Conservation (phyloP, 2,888 invertebrate species). For the Nemotelus nigrinus region DNA sequence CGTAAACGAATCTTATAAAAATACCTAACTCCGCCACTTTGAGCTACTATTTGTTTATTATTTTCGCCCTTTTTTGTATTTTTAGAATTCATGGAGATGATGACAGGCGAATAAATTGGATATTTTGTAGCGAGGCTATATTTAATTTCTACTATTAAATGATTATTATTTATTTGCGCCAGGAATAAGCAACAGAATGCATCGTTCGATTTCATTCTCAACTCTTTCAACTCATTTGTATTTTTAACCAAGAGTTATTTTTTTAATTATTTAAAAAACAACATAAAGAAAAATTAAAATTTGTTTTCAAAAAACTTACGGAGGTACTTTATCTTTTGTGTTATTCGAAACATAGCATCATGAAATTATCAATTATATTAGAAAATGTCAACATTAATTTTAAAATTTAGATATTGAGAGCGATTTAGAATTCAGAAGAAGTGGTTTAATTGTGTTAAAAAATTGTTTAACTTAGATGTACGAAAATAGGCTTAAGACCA, state of each 20-base stretch:
- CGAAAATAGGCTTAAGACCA: no score
- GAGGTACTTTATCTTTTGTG: background rate
- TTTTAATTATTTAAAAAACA: slow-evolving; percentile 14
- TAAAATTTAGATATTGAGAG: no score
- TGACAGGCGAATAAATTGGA: slow-evolving; percentile 85
- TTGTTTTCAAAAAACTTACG: slow-evolving; percentile 23
- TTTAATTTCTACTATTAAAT: slow-evolving; percentile 31
- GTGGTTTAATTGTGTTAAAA: no score
- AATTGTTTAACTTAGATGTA: no score
- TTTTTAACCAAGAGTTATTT: slow-evolving; percentile 38
- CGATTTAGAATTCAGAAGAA: no score
- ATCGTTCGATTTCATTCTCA: slow-evolving; percentile 44
- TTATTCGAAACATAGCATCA: no score
- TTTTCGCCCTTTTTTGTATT: slow-evolving; percentile 62
- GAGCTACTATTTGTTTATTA: background rate
- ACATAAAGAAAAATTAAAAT: slow-evolving; percentile 14
- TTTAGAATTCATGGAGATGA: slow-evolving; percentile 96
- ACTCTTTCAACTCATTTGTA: slow-evolving; percentile 46
- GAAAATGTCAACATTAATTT: no score
- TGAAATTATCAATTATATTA: no score
- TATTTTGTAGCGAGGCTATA: slow-evolving; percentile 22
- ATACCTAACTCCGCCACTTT: no score
- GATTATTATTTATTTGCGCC: slow-evolving; percentile 7
- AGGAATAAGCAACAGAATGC: slow-evolving; percentile 19
- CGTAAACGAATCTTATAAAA: no score